Percentiles rank a stretch among this genome's conserved stretches.
These are phyloP conservation scores for Chelon labrosus DNA, from an alignment of 2,797 vertebrate species.

Conservation along the genomic window DNA sequence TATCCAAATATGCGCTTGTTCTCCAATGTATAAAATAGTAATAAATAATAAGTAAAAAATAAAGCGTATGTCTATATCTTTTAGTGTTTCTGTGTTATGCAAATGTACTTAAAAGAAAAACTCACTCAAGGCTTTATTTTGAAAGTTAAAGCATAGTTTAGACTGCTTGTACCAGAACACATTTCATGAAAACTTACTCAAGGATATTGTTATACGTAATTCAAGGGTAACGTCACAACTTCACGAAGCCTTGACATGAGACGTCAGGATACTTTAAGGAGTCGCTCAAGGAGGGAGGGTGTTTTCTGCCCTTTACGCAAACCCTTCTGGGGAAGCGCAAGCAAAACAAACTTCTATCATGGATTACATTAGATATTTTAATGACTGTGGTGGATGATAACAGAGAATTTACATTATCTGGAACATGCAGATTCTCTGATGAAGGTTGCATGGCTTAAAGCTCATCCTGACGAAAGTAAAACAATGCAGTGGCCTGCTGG, in stretches of 20 bases:
- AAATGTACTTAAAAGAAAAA: too few species aligned
- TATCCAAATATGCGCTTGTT: too few species aligned
- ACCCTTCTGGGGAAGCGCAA: background rate
- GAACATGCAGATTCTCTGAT: background rate
- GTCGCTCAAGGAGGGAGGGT: background rate
- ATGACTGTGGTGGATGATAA: background rate
- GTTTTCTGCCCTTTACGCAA: background rate
- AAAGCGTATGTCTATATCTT: too few species aligned
- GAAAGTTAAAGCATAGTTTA: too few species aligned
- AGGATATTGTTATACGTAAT: too few species aligned
- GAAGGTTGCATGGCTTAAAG: background rate
- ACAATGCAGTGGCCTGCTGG: too few species aligned
- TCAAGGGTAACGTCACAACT: background rate
- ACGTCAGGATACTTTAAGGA: constrained; percentile 35
- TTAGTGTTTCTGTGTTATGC: too few species aligned
- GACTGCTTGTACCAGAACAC: too few species aligned
- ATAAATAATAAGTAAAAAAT: too few species aligned
- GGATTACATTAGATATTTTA: background rate
- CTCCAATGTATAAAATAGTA: too few species aligned
- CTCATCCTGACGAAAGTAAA: background rate
- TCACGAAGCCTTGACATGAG: constrained; percentile 31
- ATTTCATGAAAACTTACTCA: too few species aligned
- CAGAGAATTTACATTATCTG: background rate
- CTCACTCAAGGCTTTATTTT: too few species aligned
- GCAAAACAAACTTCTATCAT: constrained; percentile 13